A percentile compares a stretch with the other conserved stretches of the same genome.
phyloP scores from a whole-genome alignment of 2,797 vertebrate species.

The Agapornis canus region DNA sequence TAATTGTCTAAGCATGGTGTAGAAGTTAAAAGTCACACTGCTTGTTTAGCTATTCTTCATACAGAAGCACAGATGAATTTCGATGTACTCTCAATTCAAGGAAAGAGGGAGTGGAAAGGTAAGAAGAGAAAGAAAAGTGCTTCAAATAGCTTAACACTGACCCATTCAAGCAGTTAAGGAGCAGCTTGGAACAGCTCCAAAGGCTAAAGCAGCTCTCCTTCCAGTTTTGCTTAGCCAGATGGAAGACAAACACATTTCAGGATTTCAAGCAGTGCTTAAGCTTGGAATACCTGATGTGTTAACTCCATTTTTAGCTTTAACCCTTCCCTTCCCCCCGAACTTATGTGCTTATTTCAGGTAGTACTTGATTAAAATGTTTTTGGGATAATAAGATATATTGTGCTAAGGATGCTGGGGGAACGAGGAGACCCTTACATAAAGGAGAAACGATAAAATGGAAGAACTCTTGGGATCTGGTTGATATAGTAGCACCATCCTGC shows the following conservation, averaged over 20 bases:
- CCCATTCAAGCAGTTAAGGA: slow-evolving; percentile 2
- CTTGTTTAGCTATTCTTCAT: background rate
- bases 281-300: background rate
- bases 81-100: background rate
- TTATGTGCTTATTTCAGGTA: background rate
- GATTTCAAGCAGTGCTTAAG: slow-evolving; percentile 6
- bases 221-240: slow-evolving; percentile 7
- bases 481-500: background rate
- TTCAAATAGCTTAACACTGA: slow-evolving; percentile 39
- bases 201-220: slow-evolving; percentile 20
- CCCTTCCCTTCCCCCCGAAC: background rate
- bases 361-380: background rate
- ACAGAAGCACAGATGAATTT: background rate
- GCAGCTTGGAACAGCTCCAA: slow-evolving; percentile 19
- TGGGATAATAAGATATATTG: background rate
- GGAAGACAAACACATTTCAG: background rate
- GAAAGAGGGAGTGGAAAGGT: background rate
- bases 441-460: background rate
- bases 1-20: background rate
- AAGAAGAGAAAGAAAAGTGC: slow-evolving; percentile 20
- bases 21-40: background rate
- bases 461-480: background rate
- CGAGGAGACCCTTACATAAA: background rate
- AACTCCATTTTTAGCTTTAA: background rate
- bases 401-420: background rate